These are phyloP conservation scores for Periophthalmus modestus DNA, from an alignment of 2,113 vertebrate genomes.

Conservation along the genomic window DNA sequence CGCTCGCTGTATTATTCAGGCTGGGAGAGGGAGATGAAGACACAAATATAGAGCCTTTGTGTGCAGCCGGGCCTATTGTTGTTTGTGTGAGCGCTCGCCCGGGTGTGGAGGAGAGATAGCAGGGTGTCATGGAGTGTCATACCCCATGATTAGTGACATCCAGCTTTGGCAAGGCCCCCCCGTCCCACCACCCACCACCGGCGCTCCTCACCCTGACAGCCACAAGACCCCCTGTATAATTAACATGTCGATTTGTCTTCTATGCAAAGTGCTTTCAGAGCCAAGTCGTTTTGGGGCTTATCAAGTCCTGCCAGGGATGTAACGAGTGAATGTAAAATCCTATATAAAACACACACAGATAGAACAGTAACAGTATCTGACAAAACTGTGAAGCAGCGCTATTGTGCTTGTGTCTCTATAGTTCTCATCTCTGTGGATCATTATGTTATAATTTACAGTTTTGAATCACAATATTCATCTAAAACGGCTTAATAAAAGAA, in stretches of 20 bases:
- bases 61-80: not conserved
- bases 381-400: no score
- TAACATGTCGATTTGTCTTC: slow-evolving; percentile 7
- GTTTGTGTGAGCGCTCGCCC: slow-evolving; percentile 5
- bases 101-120: slow-evolving; percentile 11
- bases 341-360: not conserved
- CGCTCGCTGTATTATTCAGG: slow-evolving; percentile 5
- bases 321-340: not conserved
- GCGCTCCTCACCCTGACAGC: not conserved
- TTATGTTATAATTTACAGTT: no score
- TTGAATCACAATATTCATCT: no score
- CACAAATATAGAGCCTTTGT: slow-evolving; percentile 11
- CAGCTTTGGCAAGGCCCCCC: not conserved
- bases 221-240: slow-evolving; percentile 8
- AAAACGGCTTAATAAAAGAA: no score
- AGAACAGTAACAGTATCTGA: not conserved
- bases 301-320: not conserved
- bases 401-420: no score
- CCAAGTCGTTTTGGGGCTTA: not conserved
- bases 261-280: slow-evolving; percentile 3
- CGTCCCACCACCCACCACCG: not conserved
- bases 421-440: no score
- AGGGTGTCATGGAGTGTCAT: slow-evolving; percentile 7
- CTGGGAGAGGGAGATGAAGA: slow-evolving; percentile 10
- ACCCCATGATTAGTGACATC: slow-evolving; percentile 7